Evolutionary conservation across 2,797 vertebrate species (phyloP).

Genomic region (Chiroxiphia lanceolata): DNA sequence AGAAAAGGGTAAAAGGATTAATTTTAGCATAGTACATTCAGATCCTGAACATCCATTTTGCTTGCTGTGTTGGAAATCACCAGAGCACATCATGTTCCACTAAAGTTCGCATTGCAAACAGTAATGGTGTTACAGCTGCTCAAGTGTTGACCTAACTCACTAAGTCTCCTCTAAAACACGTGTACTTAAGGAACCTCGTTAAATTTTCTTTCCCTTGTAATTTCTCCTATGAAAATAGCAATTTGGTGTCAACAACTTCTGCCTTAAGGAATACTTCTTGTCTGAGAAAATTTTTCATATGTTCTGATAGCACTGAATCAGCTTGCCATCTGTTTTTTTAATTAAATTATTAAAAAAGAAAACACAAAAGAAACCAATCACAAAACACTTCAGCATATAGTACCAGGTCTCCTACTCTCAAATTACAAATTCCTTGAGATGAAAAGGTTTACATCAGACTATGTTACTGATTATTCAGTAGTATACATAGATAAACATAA

Average conservation of each 20-base stretch:
- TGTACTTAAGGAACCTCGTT: background rate
- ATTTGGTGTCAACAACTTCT: background rate
- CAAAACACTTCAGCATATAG: background rate
- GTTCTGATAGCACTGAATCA: background rate
- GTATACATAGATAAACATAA: background rate
- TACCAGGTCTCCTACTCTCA: background rate
- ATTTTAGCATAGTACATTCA: background rate
- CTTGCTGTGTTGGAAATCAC: background rate
- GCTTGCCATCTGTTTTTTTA: background rate
- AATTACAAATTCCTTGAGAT: background rate
- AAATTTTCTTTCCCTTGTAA: background rate
- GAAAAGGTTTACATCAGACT: background rate
- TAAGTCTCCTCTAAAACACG: background rate
- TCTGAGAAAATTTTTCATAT: background rate
- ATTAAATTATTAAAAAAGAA: background rate
- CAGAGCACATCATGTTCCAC: background rate
- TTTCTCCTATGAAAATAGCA: background rate
- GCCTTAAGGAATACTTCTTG: background rate
- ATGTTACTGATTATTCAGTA: background rate
- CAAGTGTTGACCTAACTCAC: background rate
- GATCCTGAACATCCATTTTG: background rate
- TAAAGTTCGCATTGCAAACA: background rate
- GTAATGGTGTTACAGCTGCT: background rate
- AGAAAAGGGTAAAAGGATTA: background rate
- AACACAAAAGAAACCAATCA: background rate